Evolutionary conservation across 2,797 vertebrate genomes (phyloP), one percentile per base, ranked within the genome.

Genomic region (Gymnodraco acuticeps): DNA sequence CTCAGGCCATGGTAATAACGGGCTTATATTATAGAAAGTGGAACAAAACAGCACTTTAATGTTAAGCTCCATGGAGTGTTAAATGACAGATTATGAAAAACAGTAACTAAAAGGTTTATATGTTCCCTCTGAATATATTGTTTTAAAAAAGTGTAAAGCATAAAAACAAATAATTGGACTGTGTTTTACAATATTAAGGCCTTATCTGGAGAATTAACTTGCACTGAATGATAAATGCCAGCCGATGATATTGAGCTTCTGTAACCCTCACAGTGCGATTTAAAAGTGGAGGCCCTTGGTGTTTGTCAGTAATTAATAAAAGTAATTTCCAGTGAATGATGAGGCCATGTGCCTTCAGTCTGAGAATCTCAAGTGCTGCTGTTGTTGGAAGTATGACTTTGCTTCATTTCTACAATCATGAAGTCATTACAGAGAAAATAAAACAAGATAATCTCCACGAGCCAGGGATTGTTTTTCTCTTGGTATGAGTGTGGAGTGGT

Each of bases 261-360:
- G 2, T 43, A 38, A 46, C 65, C 33, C 47, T 45, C n/a, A 17
- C 0, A n/a, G 3, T 56, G 61, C 0, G 7, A 63, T 74, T 66
- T 55, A 13, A 70, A 80, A 68, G 59, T 23, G 31, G 53, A 46
- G 53, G 75, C 71, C 64, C 31, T 52, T 41, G 55, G 54, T 68
- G 63, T 66, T 78, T 72, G 53, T 64, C 17, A 19, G 52, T 60
- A 70, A 72, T 83, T 77, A 80, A 62, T 82, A 51, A 27, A 71
- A 72, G 53, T 58, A 61, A 75, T 82, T 69, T 62, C 46, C 27
- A 43, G 14, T 19, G 55, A 62, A 72, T 33, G 41, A 72, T 33
- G 41, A 70, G 71, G 60, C 51, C 51, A 31, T 42, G 51, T 64
- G 78, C 38, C 71, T 55, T 64, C 69, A 74, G 62, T 67, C 69